These are phyloP conservation scores for Leuciscus waleckii DNA, from an alignment of 2,797 vertebrate species.

Conservation along the genomic window DNA sequence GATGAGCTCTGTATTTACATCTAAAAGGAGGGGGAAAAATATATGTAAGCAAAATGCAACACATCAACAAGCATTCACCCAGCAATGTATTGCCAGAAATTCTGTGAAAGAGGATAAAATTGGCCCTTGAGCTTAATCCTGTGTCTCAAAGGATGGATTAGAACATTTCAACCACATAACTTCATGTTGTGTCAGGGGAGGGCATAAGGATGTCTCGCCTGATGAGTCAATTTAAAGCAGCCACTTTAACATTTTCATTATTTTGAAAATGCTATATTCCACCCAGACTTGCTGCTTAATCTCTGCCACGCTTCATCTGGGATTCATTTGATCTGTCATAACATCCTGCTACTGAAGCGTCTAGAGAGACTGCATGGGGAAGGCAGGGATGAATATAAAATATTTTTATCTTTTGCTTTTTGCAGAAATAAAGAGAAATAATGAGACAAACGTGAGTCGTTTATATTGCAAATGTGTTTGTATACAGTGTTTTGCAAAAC, in stretches of 20 bases:
- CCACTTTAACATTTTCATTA: conserved; percentile 71
- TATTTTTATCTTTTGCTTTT: neutral
- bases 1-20: conserved; percentile 4
- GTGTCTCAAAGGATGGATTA: conserved; percentile 70
- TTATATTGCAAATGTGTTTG: neutral
- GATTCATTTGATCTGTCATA: conserved; percentile 79
- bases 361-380: conserved; percentile 17
- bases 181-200: conserved; percentile 69
- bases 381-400: conserved; percentile 10
- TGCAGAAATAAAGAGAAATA: neutral
- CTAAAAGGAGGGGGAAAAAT: neutral
- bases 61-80: conserved; percentile 35
- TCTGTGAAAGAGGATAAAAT: conserved; percentile 62
- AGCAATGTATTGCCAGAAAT: conserved; percentile 35
- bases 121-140: conserved; percentile 69
- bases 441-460: neutral
- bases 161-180: conserved; percentile 71
- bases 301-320: conserved; percentile 77
- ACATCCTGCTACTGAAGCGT: conserved; percentile 75
- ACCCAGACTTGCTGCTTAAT: conserved; percentile 73
- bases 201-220: conserved; percentile 73
- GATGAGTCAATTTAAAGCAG: conserved; percentile 81
- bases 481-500: neutral
- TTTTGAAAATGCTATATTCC: conserved; percentile 73
- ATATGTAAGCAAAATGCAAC: conserved; percentile 15